phyloP scores from a whole-genome alignment of 2,113 vertebrate genomes.

The Anser cygnoides region DNA sequence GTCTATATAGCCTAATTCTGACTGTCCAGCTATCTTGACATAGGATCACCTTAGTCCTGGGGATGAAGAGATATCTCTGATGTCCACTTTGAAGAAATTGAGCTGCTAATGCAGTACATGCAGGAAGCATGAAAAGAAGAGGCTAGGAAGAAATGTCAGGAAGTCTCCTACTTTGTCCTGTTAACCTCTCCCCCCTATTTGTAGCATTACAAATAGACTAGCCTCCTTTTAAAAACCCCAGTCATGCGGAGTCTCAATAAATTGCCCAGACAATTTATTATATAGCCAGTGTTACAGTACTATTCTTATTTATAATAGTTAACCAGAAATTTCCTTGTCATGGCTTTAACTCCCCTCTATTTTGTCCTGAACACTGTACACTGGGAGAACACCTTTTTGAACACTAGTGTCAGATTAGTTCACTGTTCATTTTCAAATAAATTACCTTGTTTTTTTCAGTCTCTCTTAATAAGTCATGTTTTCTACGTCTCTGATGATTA shows the following conservation, averaged over 20 bases:
- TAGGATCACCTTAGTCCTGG: neutral
- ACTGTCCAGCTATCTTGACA: neutral
- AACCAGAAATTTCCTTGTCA: neutral
- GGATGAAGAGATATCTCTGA: neutral
- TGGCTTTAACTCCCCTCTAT: neutral
- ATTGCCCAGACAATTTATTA: neutral
- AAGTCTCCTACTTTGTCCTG: neutral
- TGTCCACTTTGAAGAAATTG: neutral
- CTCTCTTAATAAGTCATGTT: neutral
- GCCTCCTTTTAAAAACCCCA: neutral
- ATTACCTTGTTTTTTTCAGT: neutral
- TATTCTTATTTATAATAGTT: neutral
- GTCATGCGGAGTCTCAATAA: no score
- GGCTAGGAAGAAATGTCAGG: neutral
- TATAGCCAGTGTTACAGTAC: neutral
- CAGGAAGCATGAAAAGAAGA: neutral
- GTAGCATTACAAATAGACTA: neutral
- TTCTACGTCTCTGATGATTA: neutral
- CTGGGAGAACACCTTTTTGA: neutral
- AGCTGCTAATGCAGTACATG: neutral
- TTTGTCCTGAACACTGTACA: neutral
- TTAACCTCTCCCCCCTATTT: neutral
- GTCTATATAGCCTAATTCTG: neutral
- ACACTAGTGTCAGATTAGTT: neutral
- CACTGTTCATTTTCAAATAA: neutral